Evolutionary conservation across 1,140 invertebrate genomes (phyloP).

Genomic region (Ips typographus): DNA sequence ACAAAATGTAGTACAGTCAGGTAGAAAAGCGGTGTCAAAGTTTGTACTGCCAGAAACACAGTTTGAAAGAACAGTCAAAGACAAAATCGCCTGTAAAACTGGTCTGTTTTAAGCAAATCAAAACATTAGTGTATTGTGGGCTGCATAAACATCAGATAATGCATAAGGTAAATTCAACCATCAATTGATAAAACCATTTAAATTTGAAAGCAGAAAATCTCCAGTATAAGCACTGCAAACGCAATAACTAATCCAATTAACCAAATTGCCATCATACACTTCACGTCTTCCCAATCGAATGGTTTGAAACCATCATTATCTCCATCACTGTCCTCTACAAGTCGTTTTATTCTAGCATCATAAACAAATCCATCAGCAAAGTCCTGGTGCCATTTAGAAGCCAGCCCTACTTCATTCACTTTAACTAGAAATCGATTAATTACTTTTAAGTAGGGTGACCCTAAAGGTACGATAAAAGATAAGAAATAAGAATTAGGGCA

Average conservation of each 20-base stretch:
- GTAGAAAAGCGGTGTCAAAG: no score
- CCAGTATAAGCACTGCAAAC: constrained; percentile 5
- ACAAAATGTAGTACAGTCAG: no score
- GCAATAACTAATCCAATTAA: constrained; percentile 6
- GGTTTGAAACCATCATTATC: constrained; percentile 3
- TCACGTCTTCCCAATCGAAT: constrained; percentile 24
- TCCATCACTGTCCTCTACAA: not conserved
- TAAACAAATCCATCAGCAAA: constrained; percentile 3
- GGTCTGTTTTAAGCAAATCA: no score
- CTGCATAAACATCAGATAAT: no score
- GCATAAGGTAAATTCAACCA: not conserved
- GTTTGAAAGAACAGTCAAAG: no score
- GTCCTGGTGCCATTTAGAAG: constrained; percentile 22
- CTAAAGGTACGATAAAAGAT: constrained; percentile 38
- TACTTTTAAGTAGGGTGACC: constrained; percentile 39
- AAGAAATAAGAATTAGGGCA: constrained; percentile 38
- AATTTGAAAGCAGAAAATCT: not conserved
- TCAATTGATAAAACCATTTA: not conserved
- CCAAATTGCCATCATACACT: constrained; percentile 7
- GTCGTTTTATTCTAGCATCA: constrained; percentile 3
- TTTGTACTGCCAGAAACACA: no score
- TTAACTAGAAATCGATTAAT: constrained; percentile 13
- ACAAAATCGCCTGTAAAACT: no score
- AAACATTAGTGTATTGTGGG: no score
- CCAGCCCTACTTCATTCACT: constrained; percentile 14